phyloP scores from a whole-genome alignment of 2,113 vertebrate genomes.

The Prochilodus magdalenae region DNA sequence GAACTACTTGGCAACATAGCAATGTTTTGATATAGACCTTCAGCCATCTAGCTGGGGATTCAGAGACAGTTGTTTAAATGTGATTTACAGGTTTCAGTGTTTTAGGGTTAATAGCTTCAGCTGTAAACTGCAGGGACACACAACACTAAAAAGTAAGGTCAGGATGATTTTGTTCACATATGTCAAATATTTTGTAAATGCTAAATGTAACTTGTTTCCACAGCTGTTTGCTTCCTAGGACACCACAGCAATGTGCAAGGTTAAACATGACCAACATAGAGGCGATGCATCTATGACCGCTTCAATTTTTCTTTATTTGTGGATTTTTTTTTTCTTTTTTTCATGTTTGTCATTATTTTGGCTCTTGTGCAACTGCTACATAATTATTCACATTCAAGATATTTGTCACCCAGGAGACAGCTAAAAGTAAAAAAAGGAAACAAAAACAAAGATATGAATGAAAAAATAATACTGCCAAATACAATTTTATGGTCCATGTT shows the following conservation, averaged over 20 bases:
- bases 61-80: too few relatives aligned
- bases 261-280: conserved; percentile 76
- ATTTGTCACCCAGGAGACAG: conserved; percentile 92
- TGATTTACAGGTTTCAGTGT: too few relatives aligned
- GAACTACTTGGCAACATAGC: too few relatives aligned
- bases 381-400: conserved; percentile 99
- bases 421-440: conserved; percentile 82
- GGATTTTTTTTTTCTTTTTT: conserved; percentile 70
- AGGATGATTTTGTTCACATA: background rate
- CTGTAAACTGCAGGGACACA: too few relatives aligned
- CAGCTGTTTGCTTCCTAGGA: background rate
- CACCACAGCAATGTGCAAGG: conserved; percentile 66
- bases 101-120: too few relatives aligned
- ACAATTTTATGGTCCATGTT: conserved; percentile 89
- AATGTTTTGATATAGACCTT: too few relatives aligned
- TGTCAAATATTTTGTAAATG: background rate
- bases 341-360: conserved; percentile 83
- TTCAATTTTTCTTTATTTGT: conserved; percentile 79
- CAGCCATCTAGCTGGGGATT: too few relatives aligned
- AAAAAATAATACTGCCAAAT: conserved; percentile 69
- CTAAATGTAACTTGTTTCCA: background rate
- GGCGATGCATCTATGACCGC: conserved; percentile 83
- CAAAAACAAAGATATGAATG: conserved; percentile 44
- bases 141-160: background rate
- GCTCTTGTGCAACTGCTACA: conserved; percentile 99